Evolutionary conservation across 2,888 invertebrate species (phyloP).

Genomic region (Drosophila ustulata): DNA sequence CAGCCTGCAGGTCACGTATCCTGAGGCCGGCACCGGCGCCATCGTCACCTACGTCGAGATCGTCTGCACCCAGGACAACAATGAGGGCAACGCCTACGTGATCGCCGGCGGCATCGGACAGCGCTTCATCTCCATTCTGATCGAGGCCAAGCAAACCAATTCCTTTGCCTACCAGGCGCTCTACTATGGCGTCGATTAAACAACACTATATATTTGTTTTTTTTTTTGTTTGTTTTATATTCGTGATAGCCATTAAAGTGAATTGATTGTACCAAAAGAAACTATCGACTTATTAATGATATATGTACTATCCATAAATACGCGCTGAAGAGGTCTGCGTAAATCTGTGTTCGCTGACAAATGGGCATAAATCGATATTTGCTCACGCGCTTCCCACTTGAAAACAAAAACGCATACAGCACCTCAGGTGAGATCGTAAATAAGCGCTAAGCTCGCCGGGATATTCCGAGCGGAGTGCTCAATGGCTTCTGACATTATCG

Average conservation of each 20-base stretch:
- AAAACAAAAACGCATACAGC: not conserved
- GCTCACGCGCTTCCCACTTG: constrained; percentile 56
- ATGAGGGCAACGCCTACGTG: constrained; percentile 82
- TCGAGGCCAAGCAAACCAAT: constrained; percentile 80
- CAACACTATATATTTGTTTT: not conserved
- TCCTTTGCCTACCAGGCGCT: constrained; percentile 80
- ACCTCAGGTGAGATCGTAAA: constrained; percentile 30
- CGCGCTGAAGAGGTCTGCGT: constrained; percentile 18
- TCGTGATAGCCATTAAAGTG: constrained; percentile 17
- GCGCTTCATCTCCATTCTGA: constrained; percentile 78
- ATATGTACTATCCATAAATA: constrained; percentile 23
- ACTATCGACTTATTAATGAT: constrained; percentile 31
- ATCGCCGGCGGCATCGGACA: constrained; percentile 83
- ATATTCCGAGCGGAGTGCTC: constrained; percentile 25
- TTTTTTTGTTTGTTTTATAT: constrained; percentile 2
- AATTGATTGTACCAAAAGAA: constrained; percentile 30
- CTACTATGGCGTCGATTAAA: constrained; percentile 74
- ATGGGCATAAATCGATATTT: constrained; percentile 32
- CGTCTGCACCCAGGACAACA: constrained; percentile 75
- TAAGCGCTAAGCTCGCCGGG: constrained; percentile 26
- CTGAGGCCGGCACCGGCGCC: constrained; percentile 74
- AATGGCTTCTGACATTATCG: constrained; percentile 38
- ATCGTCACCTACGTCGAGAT: constrained; percentile 80
- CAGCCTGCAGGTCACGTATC: constrained; percentile 80
- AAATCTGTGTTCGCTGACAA: constrained; percentile 32